A percentile compares a stretch with the other conserved stretches of the same genome.
These are phyloP conservation scores for Geodia barretti DNA, from an alignment of 37 sponge, comb jelly and placozoan genomes.

Conservation along the genomic window DNA sequence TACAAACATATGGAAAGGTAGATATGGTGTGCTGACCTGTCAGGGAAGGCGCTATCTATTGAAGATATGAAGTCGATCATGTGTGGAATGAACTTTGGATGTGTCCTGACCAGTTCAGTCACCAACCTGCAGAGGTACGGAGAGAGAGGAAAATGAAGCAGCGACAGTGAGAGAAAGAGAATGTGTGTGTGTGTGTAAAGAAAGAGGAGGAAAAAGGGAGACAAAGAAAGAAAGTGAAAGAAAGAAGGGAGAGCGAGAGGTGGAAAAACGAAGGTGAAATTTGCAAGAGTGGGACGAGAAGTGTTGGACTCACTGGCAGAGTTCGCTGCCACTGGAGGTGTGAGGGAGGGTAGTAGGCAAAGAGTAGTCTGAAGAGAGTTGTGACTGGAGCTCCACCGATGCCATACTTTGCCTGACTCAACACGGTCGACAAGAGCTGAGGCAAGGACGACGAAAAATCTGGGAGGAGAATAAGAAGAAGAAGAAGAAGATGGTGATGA, in stretches of 20 bases:
- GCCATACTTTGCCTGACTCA: background rate
- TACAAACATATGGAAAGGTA: background rate
- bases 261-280: background rate
- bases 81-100: slow-evolving; percentile 41
- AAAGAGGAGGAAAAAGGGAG: too few relatives aligned
- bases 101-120: slow-evolving; percentile 14
- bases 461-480: background rate
- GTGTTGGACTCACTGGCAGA: background rate
- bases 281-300: background rate
- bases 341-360: background rate
- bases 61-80: slow-evolving; percentile 40
- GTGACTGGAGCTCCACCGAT: slow-evolving; percentile 6
- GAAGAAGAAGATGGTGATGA: background rate
- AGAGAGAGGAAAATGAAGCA: background rate
- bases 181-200: background rate
- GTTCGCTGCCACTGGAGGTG: slow-evolving; percentile 17
- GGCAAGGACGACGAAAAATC: background rate
- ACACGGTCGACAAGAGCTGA: background rate
- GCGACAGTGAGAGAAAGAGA: background rate
- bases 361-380: slow-evolving; percentile 22
- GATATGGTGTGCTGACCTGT: slow-evolving; percentile 8
- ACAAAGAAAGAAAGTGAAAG: too few relatives aligned
- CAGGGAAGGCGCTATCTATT: slow-evolving; percentile 11
- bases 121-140: slow-evolving; percentile 29
- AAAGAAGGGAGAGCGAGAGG: too few relatives aligned